A percentile compares a stretch with the other conserved stretches of the same genome.
These are phyloP conservation scores for Halcyon badia DNA, from an alignment of 2,797 vertebrate species.

Conservation along the genomic window DNA sequence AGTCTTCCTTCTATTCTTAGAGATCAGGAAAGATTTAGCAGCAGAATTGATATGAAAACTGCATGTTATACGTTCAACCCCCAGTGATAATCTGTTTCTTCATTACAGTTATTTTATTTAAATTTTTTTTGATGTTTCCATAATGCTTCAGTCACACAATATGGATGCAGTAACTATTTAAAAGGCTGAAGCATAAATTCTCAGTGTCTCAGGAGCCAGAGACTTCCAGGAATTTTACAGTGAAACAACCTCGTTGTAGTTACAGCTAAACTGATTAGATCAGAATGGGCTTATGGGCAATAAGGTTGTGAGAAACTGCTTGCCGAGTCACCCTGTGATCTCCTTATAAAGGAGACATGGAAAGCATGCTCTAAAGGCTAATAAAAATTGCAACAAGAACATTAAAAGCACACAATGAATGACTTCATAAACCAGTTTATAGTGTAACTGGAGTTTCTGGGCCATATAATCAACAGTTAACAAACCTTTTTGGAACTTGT, in stretches of 20 bases:
- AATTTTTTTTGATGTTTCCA: neutral
- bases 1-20: neutral
- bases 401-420: neutral
- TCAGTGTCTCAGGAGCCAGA: neutral
- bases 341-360: neutral
- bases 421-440: slow-evolving; percentile 17
- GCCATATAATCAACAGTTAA: neutral
- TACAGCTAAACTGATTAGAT: neutral
- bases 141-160: neutral
- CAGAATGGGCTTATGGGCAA: neutral
- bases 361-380: neutral
- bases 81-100: neutral
- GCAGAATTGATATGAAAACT: neutral
- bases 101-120: neutral
- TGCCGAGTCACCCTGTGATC: neutral
- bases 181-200: neutral
- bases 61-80: neutral
- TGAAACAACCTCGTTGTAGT: neutral
- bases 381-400: neutral
- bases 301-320: neutral
- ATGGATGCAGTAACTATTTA: neutral
- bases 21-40: neutral
- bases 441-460: neutral
- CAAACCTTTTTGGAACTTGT: slow-evolving; percentile 8
- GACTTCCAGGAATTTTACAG: neutral